Base-by-base conservation (phyloP, 1,140 invertebrate genomes). In the Dendrolimus kikuchii region DNA sequence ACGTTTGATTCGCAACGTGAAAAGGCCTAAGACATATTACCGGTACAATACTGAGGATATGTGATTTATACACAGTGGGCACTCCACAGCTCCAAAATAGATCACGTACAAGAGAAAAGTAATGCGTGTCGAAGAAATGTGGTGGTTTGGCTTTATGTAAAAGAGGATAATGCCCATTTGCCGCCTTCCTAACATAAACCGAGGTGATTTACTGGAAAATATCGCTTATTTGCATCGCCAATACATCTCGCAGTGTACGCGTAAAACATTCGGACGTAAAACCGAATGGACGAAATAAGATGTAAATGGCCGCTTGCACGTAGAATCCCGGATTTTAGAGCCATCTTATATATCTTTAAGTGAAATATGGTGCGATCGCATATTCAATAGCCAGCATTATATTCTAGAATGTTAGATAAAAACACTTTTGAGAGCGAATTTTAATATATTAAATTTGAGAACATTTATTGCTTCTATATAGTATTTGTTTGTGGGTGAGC, bases 181-280 rank as follows among this genome's bases (percentile, higher is more conserved):
- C 60, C 57, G 54, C 59, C 55, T 57, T 63, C 55, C 64, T 53
- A 49, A 61, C 64, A 73, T 71, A 68, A 80, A 77, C 46, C 62
- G 55, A 50, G 53, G 67, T 72, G 73, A 78, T 80, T 82, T 80
- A 80, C 58, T 73, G 57, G 62, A 72, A 74, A 74, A 80, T 73
- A 75, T 63, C 59, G 71, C 77, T 76, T 80, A 82, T 82, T 82
- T 79, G 77, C 72, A 77, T 74, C 60, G 64, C 64, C 74, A 68
- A 80, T 77, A 74, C 70, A 67, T 82, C 67, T 76, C 54, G 53
- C 60, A 57, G 56, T 68, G 62, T 58, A 60, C 55, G 46, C 62
- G 60, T 73, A 73, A 82, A 75, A 74, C 68, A 70, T 71, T 65
- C 62, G 64, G 64, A 67, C 68, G 62, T 74, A 73, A 77, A 77